Base-by-base conservation (phyloP, 2,113 vertebrate species). In the Steatornis caripensis region DNA sequence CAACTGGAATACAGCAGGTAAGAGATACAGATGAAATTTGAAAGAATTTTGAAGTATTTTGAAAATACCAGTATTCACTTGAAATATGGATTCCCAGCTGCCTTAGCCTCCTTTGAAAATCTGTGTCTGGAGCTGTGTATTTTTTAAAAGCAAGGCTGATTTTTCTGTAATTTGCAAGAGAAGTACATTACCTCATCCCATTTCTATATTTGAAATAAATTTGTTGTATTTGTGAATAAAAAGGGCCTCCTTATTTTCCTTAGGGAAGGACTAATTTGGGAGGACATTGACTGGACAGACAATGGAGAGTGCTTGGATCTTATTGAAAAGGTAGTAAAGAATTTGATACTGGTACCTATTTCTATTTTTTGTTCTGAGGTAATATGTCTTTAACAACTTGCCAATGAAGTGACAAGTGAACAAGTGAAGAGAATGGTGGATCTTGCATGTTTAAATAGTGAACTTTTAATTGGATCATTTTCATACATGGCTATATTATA, bases 1-100 rank as follows among this genome's bases (percentile, higher is more conserved):
- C 99, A 99, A 58, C 98, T 99, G 55, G 99, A 99, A 96, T 99
- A 99, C 81, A 99, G 99, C 98, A 99, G 99, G 99, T 99, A 91
- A 95, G 87, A 60, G 45, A 45, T n/a, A 17, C 9, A 27, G 34
- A 15, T 74, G 26, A 54, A 62, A 39, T 76, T 4, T 32, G 36
- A 43, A 65, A 91, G 9, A 36, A 45, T 60, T 77, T 84, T 79
- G 9, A 65, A 91, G 9, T 34, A 45, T 60, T 77, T 84, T 79
- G 9, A 48, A 34, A 43, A 8, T 65, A 32, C 3, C 1, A 12
- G 1, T n/a, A 20, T 68, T 78, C 37, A 27, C 19, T 51, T 84
- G 66, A 74, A 78, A 41, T 76, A 37, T 64, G 46, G 1, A 12
- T 91, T 70, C 5, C 8, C 36, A 49, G 17, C 24, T 94, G 5